Percentiles rank a stretch among this genome's conserved stretches.
Conservation (phyloP, 1,140 invertebrate species). For the Aricia agestis region DNA sequence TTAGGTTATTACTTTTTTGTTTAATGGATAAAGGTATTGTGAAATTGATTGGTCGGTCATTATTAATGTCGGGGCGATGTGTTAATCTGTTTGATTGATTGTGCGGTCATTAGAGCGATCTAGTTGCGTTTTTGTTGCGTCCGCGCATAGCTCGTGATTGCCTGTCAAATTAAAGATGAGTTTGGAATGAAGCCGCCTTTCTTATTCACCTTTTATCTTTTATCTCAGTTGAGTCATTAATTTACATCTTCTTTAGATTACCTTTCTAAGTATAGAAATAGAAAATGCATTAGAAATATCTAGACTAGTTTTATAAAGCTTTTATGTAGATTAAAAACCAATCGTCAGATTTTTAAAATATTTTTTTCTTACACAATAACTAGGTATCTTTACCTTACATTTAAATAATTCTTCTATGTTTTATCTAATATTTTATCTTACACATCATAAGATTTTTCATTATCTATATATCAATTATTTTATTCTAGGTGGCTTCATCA, state of each 20-base stretch:
- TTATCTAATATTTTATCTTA: too few species aligned
- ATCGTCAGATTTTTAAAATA: too few species aligned
- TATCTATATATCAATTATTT: too few species aligned
- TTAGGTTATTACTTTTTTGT: conserved; percentile 75
- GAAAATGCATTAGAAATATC: too few species aligned
- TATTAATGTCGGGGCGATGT: conserved; percentile 71
- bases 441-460: too few species aligned
- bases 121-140: conserved; percentile 54
- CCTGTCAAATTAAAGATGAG: conserved; percentile 52
- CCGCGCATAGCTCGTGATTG: conserved; percentile 39
- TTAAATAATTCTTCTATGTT: too few species aligned
- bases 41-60: conserved; percentile 72
- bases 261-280: too few species aligned
- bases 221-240: neutral
- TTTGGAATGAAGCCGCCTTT: conserved; percentile 17
- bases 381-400: too few species aligned
- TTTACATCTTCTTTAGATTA: neutral
- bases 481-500: too few species aligned
- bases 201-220: neutral
- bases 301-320: too few species aligned
- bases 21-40: conserved; percentile 74
- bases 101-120: conserved; percentile 64
- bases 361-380: too few species aligned
- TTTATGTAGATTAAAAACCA: too few species aligned
- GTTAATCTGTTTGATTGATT: conserved; percentile 75